A percentile compares a stretch with the other conserved stretches of the same genome.
Conservation (phyloP, 1,140 invertebrate genomes). For the Leptinotarsa undecemlineata region DNA sequence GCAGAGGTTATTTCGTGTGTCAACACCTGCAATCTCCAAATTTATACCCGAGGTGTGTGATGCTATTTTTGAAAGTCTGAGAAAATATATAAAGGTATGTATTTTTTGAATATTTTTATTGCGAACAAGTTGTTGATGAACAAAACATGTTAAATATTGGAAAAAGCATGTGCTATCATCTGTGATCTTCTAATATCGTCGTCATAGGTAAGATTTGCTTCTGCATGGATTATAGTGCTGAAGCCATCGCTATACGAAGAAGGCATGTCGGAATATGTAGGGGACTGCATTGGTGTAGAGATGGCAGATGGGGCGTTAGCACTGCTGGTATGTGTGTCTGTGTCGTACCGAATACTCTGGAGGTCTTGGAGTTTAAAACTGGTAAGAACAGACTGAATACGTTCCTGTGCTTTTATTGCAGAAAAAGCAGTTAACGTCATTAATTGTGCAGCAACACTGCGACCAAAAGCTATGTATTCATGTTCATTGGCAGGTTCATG, state of each 20-base stretch:
- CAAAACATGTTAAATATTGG: too few species aligned
- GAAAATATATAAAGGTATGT: background rate
- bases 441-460: slow-evolving; percentile 27
- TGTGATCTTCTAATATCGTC: background rate
- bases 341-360: background rate
- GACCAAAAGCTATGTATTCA: slow-evolving; percentile 25
- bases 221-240: background rate
- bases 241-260: background rate
- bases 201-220: background rate
- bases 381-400: slow-evolving; percentile 23
- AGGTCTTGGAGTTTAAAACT: slow-evolving; percentile 24
- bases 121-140: too few species aligned
- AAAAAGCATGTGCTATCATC: too few species aligned
- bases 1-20: slow-evolving; percentile 22
- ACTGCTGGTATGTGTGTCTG: slow-evolving; percentile 6
- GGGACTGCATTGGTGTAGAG: background rate
- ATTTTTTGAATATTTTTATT: background rate
- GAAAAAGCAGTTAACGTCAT: slow-evolving; percentile 24
- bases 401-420: slow-evolving; percentile 23
- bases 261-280: background rate
- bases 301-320: background rate
- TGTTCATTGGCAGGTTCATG: slow-evolving; percentile 18
- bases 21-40: slow-evolving; percentile 26
- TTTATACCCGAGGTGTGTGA: slow-evolving; percentile 33
- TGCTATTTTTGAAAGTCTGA: slow-evolving; percentile 21